Conservation (phyloP, 2,888 invertebrate genomes). For the Chrysolina americana region DNA sequence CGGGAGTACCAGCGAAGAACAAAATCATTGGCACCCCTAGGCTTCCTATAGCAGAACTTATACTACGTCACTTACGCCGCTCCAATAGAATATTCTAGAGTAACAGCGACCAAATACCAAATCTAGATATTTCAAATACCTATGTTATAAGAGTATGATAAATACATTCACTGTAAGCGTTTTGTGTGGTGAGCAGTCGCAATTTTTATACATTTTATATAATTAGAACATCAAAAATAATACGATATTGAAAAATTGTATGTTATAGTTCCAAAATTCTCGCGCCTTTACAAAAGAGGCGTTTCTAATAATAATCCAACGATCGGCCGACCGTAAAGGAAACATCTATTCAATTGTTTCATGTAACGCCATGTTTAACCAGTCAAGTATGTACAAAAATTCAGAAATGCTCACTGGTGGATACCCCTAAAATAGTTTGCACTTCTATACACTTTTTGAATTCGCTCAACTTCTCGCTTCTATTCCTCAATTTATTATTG, state of each 20-base stretch:
- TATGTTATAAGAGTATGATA: conserved; percentile 1
- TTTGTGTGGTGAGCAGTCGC: no score
- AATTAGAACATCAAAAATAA: not conserved
- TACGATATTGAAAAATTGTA: not conserved
- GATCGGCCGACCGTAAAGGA: not conserved
- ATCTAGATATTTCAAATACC: conserved; percentile 3
- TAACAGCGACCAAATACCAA: not conserved
- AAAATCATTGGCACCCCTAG: no score
- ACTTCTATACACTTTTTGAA: no score
- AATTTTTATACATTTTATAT: no score
- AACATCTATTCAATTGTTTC: no score
- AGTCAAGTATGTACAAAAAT: not conserved
- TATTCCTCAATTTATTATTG: not conserved
- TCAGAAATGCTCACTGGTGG: not conserved
- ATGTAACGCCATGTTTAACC: not conserved
- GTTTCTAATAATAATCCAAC: not conserved
- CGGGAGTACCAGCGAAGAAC: no score
- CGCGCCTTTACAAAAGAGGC: not conserved
- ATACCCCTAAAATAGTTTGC: not conserved
- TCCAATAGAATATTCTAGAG: not conserved
- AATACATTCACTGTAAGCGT: not conserved
- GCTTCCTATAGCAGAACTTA: no score
- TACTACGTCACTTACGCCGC: not conserved
- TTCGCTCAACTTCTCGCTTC: not conserved
- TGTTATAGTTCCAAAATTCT: not conserved